Base-by-base conservation (phyloP, 2,113 vertebrate species). In the Saimiri boliviensis region DNA sequence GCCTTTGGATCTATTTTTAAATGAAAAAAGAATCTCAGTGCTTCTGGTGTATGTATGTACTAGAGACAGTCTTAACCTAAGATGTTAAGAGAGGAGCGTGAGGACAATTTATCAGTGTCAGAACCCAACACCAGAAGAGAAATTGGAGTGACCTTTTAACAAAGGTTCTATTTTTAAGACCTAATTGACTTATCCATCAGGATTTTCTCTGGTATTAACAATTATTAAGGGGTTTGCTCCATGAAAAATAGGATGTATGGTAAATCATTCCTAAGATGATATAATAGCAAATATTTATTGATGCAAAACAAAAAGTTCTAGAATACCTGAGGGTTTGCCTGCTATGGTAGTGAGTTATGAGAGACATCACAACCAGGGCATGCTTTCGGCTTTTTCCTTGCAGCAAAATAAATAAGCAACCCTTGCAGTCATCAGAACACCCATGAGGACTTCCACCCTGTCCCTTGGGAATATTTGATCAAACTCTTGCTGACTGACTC, bases 131-230 rank as follows among this genome's bases (percentile, higher is more conserved):
- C 89, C 74, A 97, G 74, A 89, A 95, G 42, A 97, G 80, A 93
- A 95, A 95, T 25, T 74, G n/a, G 80, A 91, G 95, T 97, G 49
- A 49, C 60, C 95, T 93, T 96, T 95, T 71, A 96, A 96, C 95
- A 95, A 96, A 97, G 92, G 37, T 95, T 94, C 94, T 95, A 97
- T 94, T 96, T 97, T 97, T 97, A 98, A 97, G 96, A 94, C 76
- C 83, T 97, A 95, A 97, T 91, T 95, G 92, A 93, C 49, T 95
- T 83, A 96, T 84, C 87, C 83, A 81, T 74, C 93, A 92, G 87
- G 94, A 97, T 95, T 97, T 86, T 95, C 89, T 95, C 89, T 95
- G 56, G 58, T 92, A 94, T 95, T 94, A 97, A 95, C 79, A 45
- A 25, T 83, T 96, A 86, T 32, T 19, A 82, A 97, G 87, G n/a